Evolutionary conservation across 1,140 invertebrate species (phyloP), one percentile per base, ranked within the genome.

Genomic region (Anagrus nilaparvatae): DNA sequence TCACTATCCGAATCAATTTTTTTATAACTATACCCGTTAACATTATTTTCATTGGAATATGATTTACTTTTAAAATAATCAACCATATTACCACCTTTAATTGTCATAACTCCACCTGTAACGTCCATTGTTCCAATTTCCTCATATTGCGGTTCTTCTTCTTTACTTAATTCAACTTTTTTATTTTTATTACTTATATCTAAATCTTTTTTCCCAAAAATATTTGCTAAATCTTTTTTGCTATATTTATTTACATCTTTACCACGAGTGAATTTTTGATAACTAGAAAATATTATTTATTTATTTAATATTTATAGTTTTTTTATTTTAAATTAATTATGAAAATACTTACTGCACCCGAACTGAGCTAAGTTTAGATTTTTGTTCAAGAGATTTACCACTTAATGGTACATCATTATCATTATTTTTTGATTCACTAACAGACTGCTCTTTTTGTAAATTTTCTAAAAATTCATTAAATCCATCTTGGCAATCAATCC

Each of bases 221-320:
- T 91, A 62, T 85, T 89, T 7, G 83, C 82, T 32, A 93, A 66
- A 61, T 94, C 89, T 59, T 89, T 84, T 36, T 75, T 65, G 49
- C 78, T 84, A 50, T 86, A 87, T 44, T 72, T 73, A 25, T 82
- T 81, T 17, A 91, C 61, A 65, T 92, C 88, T 68, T 92, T 93
- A 0, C 85, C 84, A 37, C 79, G 68, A 3, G 84, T 86, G 54
- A 89, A 91, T 63, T 91, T 92, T 37, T 84, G 78, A 53, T 91
- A 92, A 59, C 77, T 79, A 52, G 23, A 42, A 65, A 60, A 48
- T 24, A 51, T 54, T 35, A 50, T 47, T 48, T 40, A 41, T 37
- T 32, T 36, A 31, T 43, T 20, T 32, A 9, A 47, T 41, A 12
- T 28, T 36, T 40, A n/a, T 19, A 29, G 25, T 30, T 35, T 9